Evolutionary conservation across 2,113 vertebrate genomes (phyloP).

Genomic region (Pungitius pungitius): DNA sequence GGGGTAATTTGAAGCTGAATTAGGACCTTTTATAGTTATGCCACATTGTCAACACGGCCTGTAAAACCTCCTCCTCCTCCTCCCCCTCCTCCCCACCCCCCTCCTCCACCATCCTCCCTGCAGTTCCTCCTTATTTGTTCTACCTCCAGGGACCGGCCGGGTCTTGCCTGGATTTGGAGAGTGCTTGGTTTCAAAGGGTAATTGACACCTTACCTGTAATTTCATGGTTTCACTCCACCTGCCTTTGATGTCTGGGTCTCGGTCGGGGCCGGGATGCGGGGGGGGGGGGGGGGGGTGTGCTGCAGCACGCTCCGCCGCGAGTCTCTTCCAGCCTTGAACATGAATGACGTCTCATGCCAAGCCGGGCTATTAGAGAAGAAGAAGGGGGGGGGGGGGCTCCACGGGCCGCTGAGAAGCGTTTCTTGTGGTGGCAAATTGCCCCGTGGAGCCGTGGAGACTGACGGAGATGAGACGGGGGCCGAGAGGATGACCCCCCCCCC

Average conservation of each 20-base stretch:
- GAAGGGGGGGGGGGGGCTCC: conserved; percentile 19
- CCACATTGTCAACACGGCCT: conserved; percentile 79
- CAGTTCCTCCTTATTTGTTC: conserved; percentile 79
- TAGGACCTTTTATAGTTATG: conserved; percentile 79
- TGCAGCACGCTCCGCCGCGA: conserved; percentile 50
- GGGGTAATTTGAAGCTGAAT: conserved; percentile 78
- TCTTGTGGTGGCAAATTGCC: conserved; percentile 65
- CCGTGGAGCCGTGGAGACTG: conserved; percentile 40
- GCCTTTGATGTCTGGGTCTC: conserved; percentile 84
- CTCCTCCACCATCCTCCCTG: conserved; percentile 57
- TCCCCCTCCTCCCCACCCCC: conserved; percentile 48
- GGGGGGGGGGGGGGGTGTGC: conserved; percentile 53
- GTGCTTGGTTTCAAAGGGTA: conserved; percentile 86
- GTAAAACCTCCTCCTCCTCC: conserved; percentile 71
- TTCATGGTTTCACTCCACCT: conserved; percentile 86
- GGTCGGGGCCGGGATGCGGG: conserved; percentile 64
- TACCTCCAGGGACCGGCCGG: conserved; percentile 83
- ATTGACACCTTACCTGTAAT: conserved; percentile 88
- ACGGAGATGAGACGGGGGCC: conserved; percentile 45
- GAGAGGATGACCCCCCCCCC: conserved; percentile 42
- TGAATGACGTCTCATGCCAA: conserved; percentile 64
- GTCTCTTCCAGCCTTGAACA: conserved; percentile 59
- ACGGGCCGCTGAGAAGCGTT: conserved; percentile 31
- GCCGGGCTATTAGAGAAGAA: conserved; percentile 53
- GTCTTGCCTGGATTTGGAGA: conserved; percentile 85